Evolutionary conservation across 2,888 invertebrate species (phyloP).

Genomic region (Plebejus argus): DNA sequence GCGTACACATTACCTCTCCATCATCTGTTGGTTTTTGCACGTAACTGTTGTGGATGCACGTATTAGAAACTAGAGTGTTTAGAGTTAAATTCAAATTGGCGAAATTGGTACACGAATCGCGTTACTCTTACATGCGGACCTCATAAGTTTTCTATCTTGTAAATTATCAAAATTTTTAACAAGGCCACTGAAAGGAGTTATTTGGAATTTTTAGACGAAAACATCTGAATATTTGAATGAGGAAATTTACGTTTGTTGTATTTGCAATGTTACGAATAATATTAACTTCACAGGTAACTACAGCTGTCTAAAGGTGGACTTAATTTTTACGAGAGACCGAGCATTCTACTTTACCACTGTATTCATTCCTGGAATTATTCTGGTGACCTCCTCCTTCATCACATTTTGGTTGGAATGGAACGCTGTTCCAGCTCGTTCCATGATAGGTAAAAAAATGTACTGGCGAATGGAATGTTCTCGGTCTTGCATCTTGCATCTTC

Average conservation of each 20-base stretch:
- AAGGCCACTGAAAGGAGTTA: slow-evolving; percentile 81
- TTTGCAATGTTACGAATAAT: slow-evolving; percentile 60
- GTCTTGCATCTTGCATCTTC: slow-evolving; percentile 65
- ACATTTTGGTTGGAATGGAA: slow-evolving; percentile 96
- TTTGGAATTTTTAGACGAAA: slow-evolving; percentile 60
- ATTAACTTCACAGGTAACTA: slow-evolving; percentile 87
- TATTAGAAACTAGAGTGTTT: slow-evolving; percentile 47
- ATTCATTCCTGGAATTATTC: slow-evolving; percentile 93
- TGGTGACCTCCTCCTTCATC: slow-evolving; percentile 93
- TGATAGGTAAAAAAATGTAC: slow-evolving; percentile 86
- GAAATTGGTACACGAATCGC: slow-evolving; percentile 70
- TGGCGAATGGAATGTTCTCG: slow-evolving; percentile 66
- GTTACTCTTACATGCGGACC: slow-evolving; percentile 78
- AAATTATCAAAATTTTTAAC: slow-evolving; percentile 54
- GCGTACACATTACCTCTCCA: slow-evolving; percentile 46
- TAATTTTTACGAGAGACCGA: slow-evolving; percentile 93
- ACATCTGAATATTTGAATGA: slow-evolving; percentile 25
- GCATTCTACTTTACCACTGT: slow-evolving; percentile 95
- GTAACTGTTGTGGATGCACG: slow-evolving; percentile 49
- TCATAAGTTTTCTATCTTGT: slow-evolving; percentile 59
- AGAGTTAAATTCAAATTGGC: slow-evolving; percentile 39
- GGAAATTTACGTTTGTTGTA: slow-evolving; percentile 42
- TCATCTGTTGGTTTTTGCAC: slow-evolving; percentile 47
- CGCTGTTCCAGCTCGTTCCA: slow-evolving; percentile 93
- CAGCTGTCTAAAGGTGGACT: slow-evolving; percentile 93